phyloP scores from a whole-genome alignment of 1,140 invertebrate genomes.

The Leucophenga varia region DNA sequence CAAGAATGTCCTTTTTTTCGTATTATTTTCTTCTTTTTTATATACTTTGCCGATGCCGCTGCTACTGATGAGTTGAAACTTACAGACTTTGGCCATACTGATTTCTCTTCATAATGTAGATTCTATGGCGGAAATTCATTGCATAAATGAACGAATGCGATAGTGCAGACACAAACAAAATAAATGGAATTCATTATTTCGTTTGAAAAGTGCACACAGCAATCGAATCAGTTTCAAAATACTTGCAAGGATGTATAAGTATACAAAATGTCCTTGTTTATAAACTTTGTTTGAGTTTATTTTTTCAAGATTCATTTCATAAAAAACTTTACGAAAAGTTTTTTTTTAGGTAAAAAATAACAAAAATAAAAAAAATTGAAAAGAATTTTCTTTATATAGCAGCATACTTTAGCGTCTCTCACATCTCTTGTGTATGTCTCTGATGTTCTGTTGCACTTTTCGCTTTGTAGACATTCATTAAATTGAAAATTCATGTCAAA shows the following conservation, averaged over 20 bases:
- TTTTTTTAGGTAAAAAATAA: no score
- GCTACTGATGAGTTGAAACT: no score
- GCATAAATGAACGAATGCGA: constrained; percentile 30
- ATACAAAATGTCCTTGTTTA: background rate
- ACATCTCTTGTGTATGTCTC: no score
- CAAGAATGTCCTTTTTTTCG: background rate
- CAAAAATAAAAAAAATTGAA: no score
- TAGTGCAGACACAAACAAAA: constrained; percentile 29
- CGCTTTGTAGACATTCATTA: background rate
- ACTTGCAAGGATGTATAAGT: background rate
- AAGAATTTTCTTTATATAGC: no score
- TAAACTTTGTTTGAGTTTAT: background rate
- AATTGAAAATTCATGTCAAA: constrained; percentile 53
- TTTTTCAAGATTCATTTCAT: background rate
- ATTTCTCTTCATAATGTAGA: constrained; percentile 7
- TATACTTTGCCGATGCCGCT: background rate
- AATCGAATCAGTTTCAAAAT: no score
- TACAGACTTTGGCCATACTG: no score
- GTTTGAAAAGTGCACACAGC: constrained; percentile 1
- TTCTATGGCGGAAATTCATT: constrained; percentile 33
- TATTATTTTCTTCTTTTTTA: background rate
- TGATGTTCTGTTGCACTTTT: constrained; percentile 5
- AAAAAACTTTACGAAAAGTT: no score
- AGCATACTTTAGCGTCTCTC: no score
- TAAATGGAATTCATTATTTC: constrained; percentile 54